Base-by-base conservation (phyloP, 2,888 invertebrate species). In the Corythucha ciliata region DNA sequence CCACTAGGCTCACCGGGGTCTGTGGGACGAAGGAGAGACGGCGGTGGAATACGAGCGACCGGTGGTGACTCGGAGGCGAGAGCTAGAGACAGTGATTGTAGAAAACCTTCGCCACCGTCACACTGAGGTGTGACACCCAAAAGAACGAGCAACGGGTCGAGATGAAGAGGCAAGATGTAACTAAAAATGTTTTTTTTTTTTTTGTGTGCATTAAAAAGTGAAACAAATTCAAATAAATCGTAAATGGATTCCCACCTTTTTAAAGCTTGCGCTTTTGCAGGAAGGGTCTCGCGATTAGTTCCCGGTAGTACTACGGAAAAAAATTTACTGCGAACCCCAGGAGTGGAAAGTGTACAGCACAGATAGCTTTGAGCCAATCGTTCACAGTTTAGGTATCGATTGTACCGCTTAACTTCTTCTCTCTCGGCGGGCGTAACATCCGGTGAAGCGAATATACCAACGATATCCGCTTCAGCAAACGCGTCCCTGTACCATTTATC, bases 371-470 rank as follows among this genome's bases (percentile, higher is more conserved):
- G 52, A 16, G 58, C 58, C 26, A 60, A 59, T 21, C 48, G 45
- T 20, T 57, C 55, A 18, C 52, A 53, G 45, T 60, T 52, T 12
- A 54, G 51, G 50, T 60, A 60, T 4, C 54, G 54, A 20, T 56
- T 57, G 37, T 50, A 58, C 27, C 48, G 54, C 37, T 32, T 21
- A 16, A 53, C 55, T 4, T 47, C 57, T 22, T 53, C 55, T 24
- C 27, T 41, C 37, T 55, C 53, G 8, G 32, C 39, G 4, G 20
- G 45, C 29, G 44, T 8, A 6, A 51, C 50, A n/a, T 57, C 36
- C 4, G 60, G 60, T 10, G 58, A 58, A 18, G 60, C 58, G 26
- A 60, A 57, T 36, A 60, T 59, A 22, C 56, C 52, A 16, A 60
- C 59, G 42, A 58, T 58, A 51, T 60, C 57, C 3, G 59, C 59